phyloP scores from a whole-genome alignment of 2,888 invertebrate genomes.

The Apomyelois bistriatella region DNA sequence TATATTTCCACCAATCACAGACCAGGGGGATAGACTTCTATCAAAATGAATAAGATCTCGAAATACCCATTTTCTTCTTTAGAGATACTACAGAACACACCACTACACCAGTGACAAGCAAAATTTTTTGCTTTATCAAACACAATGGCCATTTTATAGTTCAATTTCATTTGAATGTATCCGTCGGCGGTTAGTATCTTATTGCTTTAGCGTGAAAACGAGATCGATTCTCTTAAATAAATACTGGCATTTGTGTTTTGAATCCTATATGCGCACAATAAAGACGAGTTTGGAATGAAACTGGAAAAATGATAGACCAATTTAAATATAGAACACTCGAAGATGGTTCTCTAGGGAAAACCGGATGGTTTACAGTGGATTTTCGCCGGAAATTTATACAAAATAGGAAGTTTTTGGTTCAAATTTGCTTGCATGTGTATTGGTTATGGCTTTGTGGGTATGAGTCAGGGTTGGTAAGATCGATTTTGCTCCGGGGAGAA shows the following conservation, averaged over 20 bases:
- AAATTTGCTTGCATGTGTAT: conserved; percentile 30
- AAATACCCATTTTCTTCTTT: conserved; percentile 49
- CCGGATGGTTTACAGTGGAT: conserved; percentile 38
- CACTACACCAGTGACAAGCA: conserved; percentile 31
- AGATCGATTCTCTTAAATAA: conserved; percentile 76
- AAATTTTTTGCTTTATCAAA: conserved; percentile 21
- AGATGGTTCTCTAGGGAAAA: conserved; percentile 80
- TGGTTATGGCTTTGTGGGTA: conserved; percentile 40
- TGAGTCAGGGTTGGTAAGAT: conserved; percentile 41
- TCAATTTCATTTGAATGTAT: conserved; percentile 24
- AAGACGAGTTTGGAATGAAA: conserved; percentile 30
- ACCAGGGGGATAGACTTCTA: conserved; percentile 49
- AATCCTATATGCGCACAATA: conserved; percentile 17
- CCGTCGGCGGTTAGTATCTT: conserved; percentile 38
- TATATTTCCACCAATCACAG: conserved; percentile 31
- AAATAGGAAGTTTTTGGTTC: conserved; percentile 20
- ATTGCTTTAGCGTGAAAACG: conserved; percentile 32
- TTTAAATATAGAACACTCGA: conserved; percentile 71
- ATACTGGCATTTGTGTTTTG: conserved; percentile 23
- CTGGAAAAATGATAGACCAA: conserved; percentile 57
- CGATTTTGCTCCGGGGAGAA: conserved; percentile 73
- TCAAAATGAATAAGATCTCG: conserved; percentile 49
- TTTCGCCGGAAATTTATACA: conserved; percentile 27
- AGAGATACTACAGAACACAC: conserved; percentile 62
- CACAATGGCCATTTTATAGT: conserved; percentile 23